These are phyloP conservation scores for Gorsachius magnificus DNA, from an alignment of 2,797 vertebrate species.

Conservation along the genomic window DNA sequence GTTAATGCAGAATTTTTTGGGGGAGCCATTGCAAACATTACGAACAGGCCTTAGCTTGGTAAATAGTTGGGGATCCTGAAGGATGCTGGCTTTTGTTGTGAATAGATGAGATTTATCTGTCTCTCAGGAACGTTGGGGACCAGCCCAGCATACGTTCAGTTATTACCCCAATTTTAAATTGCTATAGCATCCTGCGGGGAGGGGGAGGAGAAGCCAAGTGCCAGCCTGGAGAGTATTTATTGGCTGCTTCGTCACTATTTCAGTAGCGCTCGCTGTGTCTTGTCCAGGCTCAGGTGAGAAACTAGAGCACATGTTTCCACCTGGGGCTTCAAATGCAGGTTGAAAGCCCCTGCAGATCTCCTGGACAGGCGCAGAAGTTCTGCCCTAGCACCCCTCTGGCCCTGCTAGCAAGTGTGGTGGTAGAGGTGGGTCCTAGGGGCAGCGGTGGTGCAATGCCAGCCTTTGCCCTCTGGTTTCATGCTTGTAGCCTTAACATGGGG, in stretches of 20 bases:
- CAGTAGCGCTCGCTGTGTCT: background rate
- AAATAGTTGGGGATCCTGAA: background rate
- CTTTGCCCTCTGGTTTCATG: background rate
- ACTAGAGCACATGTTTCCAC: background rate
- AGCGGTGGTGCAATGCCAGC: background rate
- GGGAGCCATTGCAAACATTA: background rate
- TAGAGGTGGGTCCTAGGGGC: background rate
- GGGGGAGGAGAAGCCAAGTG: too few species aligned
- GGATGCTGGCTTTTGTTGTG: background rate
- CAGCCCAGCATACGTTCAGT: background rate
- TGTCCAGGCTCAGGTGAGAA: background rate
- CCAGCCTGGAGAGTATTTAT: background rate
- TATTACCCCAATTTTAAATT: background rate
- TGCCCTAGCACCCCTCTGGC: background rate
- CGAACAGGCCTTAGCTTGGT: background rate
- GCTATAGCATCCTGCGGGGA: background rate
- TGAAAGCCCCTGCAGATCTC: background rate
- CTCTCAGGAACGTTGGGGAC: background rate
- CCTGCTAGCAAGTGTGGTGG: fast-evolving
- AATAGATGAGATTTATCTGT: background rate
- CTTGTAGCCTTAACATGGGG: background rate
- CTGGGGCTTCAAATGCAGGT: background rate
- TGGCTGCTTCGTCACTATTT: background rate
- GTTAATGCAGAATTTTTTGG: background rate
- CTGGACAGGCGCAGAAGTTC: background rate